Conservation (phyloP, 2,113 vertebrate genomes). For the Callorhinus ursinus region DNA sequence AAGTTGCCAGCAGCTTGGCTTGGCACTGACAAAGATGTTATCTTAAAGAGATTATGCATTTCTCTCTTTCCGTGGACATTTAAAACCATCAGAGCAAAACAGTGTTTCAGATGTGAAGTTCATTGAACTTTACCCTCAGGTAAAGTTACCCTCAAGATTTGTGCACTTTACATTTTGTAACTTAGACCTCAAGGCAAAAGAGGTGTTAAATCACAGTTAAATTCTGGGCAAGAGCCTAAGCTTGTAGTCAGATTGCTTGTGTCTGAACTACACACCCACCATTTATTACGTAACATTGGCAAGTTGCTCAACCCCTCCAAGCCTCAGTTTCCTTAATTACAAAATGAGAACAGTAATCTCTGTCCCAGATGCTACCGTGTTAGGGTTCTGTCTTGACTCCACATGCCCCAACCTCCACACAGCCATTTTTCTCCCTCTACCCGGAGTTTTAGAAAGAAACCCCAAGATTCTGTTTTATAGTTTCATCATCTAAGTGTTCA, state of each 20-base stretch:
- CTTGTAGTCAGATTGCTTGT: neutral
- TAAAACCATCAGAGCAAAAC: conserved; percentile 5
- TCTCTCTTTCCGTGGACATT: conserved; percentile 32
- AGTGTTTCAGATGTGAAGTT: conserved; percentile 41
- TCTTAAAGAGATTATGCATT: conserved; percentile 9
- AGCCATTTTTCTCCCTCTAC: neutral
- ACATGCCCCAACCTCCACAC: neutral
- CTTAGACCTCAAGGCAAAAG: neutral
- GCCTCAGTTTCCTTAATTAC: neutral
- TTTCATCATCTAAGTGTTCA: neutral
- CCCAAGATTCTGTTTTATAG: neutral
- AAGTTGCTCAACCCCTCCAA: neutral
- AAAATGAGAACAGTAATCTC: neutral
- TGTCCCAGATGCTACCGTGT: neutral
- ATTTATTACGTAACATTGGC: neutral
- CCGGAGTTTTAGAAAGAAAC: neutral
- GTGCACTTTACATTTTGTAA: conserved; percentile 21
- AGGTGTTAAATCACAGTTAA: neutral
- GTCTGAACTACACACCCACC: neutral
- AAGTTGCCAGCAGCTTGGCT: conserved; percentile 44
- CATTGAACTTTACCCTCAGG: neutral
- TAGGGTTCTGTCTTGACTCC: neutral
- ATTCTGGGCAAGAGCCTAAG: neutral
- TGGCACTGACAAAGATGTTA: neutral
- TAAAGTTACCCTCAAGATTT: neutral